Conservation (phyloP, 1,140 invertebrate species). For the Babylonia areolata region DNA sequence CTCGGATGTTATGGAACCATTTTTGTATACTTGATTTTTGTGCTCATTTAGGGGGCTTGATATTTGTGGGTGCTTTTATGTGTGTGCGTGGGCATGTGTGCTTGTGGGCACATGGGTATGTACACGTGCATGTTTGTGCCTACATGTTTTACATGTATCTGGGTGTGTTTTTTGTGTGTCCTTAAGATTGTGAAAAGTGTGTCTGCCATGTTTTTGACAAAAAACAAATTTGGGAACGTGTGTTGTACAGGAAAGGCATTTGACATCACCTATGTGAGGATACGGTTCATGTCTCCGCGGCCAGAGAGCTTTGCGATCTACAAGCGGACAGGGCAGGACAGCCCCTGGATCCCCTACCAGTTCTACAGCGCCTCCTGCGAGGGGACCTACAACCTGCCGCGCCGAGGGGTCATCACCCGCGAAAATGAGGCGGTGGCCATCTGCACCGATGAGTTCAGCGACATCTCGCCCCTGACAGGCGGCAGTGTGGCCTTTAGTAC, state of each 20-base stretch:
- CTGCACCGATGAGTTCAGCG: slow-evolving; percentile 97
- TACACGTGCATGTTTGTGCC: too few relatives aligned
- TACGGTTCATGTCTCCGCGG: slow-evolving; percentile 94
- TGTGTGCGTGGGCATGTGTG: too few relatives aligned
- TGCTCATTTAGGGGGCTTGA: too few relatives aligned
- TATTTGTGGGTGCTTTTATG: too few relatives aligned
- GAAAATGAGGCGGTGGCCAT: slow-evolving; percentile 89
- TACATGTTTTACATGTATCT: too few relatives aligned
- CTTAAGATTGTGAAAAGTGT: too few relatives aligned
- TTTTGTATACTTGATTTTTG: too few relatives aligned
- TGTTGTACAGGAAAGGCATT: slow-evolving; percentile 93
- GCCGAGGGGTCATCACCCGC: slow-evolving; percentile 76
- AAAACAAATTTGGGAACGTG: too few relatives aligned
- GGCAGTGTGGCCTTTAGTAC: slow-evolving; percentile 98
- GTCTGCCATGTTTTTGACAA: too few relatives aligned
- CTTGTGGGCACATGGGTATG: too few relatives aligned
- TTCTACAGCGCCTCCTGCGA: slow-evolving; percentile 96
- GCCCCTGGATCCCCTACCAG: slow-evolving; percentile 95
- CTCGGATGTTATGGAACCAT: too few relatives aligned
- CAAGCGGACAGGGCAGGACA: slow-evolving; percentile 86
- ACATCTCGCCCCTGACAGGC: slow-evolving; percentile 96
- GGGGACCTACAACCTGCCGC: slow-evolving; percentile 90
- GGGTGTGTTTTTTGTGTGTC: too few relatives aligned
- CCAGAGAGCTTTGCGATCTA: slow-evolving; percentile 99
- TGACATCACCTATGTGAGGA: slow-evolving; percentile 96